phyloP scores from a whole-genome alignment of 2,888 invertebrate genomes.

The Diachrysia chrysitis region DNA sequence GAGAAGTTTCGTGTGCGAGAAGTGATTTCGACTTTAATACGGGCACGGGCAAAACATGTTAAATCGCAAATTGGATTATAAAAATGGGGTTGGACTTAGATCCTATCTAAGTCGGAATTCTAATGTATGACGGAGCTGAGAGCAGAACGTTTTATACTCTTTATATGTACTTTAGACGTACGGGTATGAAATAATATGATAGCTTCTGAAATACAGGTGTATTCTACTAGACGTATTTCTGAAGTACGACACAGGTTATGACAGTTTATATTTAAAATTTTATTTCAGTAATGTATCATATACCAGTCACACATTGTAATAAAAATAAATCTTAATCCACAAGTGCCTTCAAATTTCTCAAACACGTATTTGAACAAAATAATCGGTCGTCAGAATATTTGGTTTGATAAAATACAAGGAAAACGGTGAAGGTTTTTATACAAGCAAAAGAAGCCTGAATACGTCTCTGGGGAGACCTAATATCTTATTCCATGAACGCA shows the following conservation, averaged over 20 bases:
- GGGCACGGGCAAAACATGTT: conserved; percentile 16
- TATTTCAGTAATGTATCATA: background rate
- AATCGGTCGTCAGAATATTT: conserved; percentile 36
- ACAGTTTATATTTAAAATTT: background rate
- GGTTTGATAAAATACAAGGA: conserved; percentile 40
- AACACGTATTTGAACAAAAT: conserved; percentile 37
- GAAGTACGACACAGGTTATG: too few species aligned
- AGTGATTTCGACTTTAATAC: conserved; percentile 35
- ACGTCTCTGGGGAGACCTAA: conserved; percentile 33
- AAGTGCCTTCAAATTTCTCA: conserved; percentile 13
- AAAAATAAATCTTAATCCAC: background rate
- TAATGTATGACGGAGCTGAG: conserved; percentile 13
- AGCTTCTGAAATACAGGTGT: background rate
- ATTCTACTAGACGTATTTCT: too few species aligned
- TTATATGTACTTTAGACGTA: background rate
- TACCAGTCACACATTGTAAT: background rate
- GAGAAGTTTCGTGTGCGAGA: conserved; percentile 35
- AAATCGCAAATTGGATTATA: conserved; percentile 43
- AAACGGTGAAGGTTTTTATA: conserved; percentile 24
- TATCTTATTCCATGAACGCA: conserved; percentile 43
- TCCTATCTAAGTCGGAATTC: conserved; percentile 22
- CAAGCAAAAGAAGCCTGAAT: conserved; percentile 19
- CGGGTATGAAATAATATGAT: background rate
- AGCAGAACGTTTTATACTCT: conserved; percentile 7
- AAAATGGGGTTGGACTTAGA: conserved; percentile 12